Base-by-base conservation (phyloP, 2,797 vertebrate genomes). In the Anableps anableps region DNA sequence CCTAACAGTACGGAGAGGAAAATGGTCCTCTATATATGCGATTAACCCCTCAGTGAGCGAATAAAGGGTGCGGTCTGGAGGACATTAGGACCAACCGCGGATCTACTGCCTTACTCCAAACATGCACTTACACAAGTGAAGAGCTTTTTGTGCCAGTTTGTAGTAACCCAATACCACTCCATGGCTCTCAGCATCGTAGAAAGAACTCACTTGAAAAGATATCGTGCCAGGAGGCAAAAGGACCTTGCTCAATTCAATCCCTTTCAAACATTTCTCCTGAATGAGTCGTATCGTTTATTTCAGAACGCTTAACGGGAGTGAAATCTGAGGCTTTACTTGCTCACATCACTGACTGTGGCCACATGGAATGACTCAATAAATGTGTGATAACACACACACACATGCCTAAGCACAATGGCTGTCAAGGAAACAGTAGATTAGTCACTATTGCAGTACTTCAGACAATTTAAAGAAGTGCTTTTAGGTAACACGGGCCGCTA, bases 41-140 rank as follows among this genome's bases (percentile, higher is more conserved):
- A 80, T 90, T 82, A 85, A 90, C 85, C 84, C 81, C 77, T 83
- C 43, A 50, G 51, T 26, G 68, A 53, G 41, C 1, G 17, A 55
- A 36, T 11, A 21, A 48, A 26, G 76, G 11, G 53, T 55, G 48
- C 8, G 3, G 5, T 7, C 23, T n/a, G 31, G n/a, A 2, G 11
- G 45, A 31, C 23, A 29, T 21, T 41, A 51, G 76, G 68, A 72
- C 53, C 68, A 53, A 43, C 11, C 10, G 23, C 48, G 66, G 19
- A 4, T 23, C 29, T 23, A 8, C 10, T 55, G 21, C 53, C 80
- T 64, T 41, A 43, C 31, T 53, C 68, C 51, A 0, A 62, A 64
- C n/a, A 38, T 41, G 13, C 7, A 41, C 36, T 68, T 41, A 41
- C 21, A 10, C 29, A 14, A 45, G 31, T 14, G 1, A 74, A 29